These are phyloP conservation scores for Venturia canescens DNA, from an alignment of 1,140 invertebrate species.

Conservation along the genomic window DNA sequence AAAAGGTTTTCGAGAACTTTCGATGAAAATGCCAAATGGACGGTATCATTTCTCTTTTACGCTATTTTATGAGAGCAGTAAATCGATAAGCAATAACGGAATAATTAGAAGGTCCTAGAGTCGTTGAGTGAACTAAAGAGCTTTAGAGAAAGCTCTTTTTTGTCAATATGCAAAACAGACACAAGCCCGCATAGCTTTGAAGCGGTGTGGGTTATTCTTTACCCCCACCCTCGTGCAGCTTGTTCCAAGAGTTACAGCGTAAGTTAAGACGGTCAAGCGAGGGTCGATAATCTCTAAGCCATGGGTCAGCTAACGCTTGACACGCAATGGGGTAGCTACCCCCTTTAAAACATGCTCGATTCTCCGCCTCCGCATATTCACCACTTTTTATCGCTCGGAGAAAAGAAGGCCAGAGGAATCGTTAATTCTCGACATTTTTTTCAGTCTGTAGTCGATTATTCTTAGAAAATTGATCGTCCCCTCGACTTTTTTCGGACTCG, in stretches of 20 bases:
- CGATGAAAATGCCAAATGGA: too few relatives aligned
- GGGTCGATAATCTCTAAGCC: constrained; percentile 56
- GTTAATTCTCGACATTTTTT: background rate
- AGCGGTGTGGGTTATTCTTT: constrained; percentile 42
- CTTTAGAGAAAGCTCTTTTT: background rate
- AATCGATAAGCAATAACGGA: background rate
- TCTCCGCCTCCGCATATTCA: background rate
- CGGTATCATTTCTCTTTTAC: background rate
- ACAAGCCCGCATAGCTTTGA: constrained; percentile 48
- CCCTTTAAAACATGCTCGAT: background rate
- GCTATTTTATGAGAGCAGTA: background rate
- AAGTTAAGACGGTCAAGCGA: constrained; percentile 55
- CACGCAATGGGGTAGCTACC: constrained; percentile 50
- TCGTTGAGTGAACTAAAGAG: background rate
- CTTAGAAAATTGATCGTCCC: background rate
- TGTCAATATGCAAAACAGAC: constrained; percentile 47
- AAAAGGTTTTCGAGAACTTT: too few relatives aligned
- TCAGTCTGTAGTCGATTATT: background rate
- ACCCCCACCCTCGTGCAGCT: too few relatives aligned
- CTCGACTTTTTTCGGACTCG: too few relatives aligned
- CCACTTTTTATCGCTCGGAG: background rate
- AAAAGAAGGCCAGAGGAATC: background rate
- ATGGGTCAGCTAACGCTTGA: constrained; percentile 57
- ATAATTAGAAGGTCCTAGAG: background rate
- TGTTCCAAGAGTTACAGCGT: background rate